These are phyloP conservation scores for Ictidomys tridecemlineatus DNA, from an alignment of 2,113 vertebrate species.

Conservation along the genomic window DNA sequence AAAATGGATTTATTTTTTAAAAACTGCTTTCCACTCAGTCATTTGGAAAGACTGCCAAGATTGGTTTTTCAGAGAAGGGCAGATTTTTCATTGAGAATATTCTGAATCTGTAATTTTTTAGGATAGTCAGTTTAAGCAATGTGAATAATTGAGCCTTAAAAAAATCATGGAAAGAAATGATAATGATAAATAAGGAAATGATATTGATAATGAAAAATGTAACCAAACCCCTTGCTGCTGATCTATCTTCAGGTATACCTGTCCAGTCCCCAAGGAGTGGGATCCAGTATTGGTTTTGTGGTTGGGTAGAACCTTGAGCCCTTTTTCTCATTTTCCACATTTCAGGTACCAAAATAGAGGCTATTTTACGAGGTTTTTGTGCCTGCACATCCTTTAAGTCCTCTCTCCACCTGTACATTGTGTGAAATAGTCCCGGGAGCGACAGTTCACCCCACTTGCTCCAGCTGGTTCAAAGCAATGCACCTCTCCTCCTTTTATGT, in stretches of 20 bases:
- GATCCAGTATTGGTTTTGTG: fast-evolving
- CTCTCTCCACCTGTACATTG: fast-evolving
- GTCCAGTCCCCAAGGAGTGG: fast-evolving
- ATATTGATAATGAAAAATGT: background rate
- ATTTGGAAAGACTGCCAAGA: background rate
- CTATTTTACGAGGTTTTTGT: too few species aligned
- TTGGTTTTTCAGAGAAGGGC: background rate
- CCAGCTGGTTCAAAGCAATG: background rate
- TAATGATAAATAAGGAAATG: background rate
- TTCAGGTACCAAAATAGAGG: background rate
- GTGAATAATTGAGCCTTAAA: background rate
- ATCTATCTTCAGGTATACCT: fast-evolving
- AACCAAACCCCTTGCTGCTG: fast-evolving
- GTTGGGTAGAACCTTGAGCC: fast-evolving
- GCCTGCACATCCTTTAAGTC: fast-evolving
- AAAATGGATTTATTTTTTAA: background rate
- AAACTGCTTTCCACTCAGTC: background rate
- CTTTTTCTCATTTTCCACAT: background rate
- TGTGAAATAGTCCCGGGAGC: fast-evolving
- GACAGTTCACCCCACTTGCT: fast-evolving
- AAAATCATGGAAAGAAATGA: background rate
- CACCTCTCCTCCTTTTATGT: fast-evolving
- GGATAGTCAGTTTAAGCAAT: background rate
- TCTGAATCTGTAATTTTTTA: background rate
- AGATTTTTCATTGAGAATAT: background rate